Evolutionary conservation across 2,888 invertebrate genomes (phyloP).

Genomic region (Dromius quadrimaculatus): DNA sequence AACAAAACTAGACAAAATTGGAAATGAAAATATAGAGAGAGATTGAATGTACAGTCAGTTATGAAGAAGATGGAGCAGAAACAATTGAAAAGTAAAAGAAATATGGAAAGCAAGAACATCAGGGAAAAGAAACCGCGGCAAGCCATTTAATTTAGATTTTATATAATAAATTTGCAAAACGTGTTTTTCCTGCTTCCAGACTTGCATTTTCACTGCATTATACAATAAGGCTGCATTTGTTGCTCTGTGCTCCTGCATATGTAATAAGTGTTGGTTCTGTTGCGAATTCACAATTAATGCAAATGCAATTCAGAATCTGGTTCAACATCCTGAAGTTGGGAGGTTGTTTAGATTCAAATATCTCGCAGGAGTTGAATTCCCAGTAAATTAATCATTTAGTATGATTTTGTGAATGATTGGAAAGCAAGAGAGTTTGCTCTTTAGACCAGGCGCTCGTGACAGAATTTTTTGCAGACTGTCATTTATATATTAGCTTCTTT

Average conservation of each 20-base stretch:
- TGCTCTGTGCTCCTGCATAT: neutral
- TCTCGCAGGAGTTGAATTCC: too few relatives aligned
- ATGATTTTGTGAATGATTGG: too few relatives aligned
- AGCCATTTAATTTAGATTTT: constrained; percentile 31
- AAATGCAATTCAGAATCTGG: constrained; percentile 2
- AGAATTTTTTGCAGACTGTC: too few relatives aligned
- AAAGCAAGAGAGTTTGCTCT: too few relatives aligned
- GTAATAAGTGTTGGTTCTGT: constrained; percentile 1
- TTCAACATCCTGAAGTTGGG: too few relatives aligned
- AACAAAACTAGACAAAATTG: too few relatives aligned
- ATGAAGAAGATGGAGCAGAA: constrained; percentile 36
- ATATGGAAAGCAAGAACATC: too few relatives aligned
- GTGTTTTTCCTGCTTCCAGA: constrained; percentile 28
- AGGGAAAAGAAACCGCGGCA: neutral
- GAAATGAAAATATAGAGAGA: too few relatives aligned
- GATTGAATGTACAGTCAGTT: neutral
- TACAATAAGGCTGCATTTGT: constrained; percentile 7
- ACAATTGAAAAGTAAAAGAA: constrained; percentile 30
- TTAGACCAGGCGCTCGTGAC: too few relatives aligned
- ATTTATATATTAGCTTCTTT: too few relatives aligned
- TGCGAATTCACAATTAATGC: neutral
- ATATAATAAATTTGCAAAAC: constrained; percentile 16
- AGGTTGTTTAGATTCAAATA: too few relatives aligned
- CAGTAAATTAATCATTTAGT: too few relatives aligned
- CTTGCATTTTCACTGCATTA: constrained; percentile 23